These are phyloP conservation scores for Ceratosolen fusciceps DNA, from an alignment of 1,140 invertebrate species.

Conservation along the genomic window DNA sequence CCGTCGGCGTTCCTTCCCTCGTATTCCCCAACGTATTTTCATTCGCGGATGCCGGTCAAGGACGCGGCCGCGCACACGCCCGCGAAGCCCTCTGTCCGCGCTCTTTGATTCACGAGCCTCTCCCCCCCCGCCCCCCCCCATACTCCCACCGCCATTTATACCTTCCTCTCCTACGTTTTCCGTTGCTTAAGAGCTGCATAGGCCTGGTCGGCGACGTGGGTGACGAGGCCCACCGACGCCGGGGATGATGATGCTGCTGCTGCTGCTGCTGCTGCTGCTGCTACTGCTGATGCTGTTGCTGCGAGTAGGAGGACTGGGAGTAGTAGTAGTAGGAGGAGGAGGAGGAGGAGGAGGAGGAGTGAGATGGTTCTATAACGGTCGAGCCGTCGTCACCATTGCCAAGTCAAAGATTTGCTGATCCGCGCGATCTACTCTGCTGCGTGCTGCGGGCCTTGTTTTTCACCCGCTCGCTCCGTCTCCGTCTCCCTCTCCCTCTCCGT, in stretches of 20 bases:
- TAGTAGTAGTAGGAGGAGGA: not conserved
- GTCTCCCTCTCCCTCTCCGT: not conserved
- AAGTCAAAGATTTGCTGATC: slow-evolving; percentile 17
- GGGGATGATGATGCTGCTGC: not conserved
- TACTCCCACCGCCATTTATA: not conserved
- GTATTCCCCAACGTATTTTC: slow-evolving; percentile 32
- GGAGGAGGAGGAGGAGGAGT: not conserved
- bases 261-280: not conserved
- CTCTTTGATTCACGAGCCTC: slow-evolving; percentile 15
- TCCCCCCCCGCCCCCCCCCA: not conserved
- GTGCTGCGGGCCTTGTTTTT: no score
- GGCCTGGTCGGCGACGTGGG: not conserved
- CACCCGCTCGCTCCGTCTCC: not conserved
- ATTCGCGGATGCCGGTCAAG: slow-evolving; percentile 47
- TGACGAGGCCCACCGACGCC: not conserved
- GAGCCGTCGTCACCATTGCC: slow-evolving; percentile 17
- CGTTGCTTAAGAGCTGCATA: not conserved
- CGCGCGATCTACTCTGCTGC: no score
- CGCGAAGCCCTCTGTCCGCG: not conserved
- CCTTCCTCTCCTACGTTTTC: not conserved
- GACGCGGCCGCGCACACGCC: slow-evolving; percentile 24
- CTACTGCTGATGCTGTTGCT: not conserved
- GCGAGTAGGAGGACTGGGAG: not conserved
- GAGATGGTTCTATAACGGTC: slow-evolving; percentile 27
- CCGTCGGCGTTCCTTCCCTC: not conserved